Base-by-base conservation (phyloP, 2,797 vertebrate species). In the Trematocara caparti region DNA sequence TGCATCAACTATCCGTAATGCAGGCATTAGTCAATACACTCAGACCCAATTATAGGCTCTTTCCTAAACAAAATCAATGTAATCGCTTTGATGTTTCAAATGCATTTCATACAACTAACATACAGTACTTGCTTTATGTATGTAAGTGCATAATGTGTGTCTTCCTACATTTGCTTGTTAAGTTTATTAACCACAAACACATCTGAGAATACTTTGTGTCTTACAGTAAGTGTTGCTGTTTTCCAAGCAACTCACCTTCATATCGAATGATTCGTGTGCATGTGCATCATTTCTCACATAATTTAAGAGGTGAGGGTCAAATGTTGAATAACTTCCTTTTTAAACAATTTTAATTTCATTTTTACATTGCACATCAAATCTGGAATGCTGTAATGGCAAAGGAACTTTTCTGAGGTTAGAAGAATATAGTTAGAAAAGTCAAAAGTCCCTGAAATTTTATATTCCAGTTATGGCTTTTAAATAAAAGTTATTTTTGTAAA, bases 31-130 rank as follows among this genome's bases (percentile, higher is more conserved):
- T 95, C 94, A 90, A 94, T 95, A 93, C 81, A 79, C 84, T 92
- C 90, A 91, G 87, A 92, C 78, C 92, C 84, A 93, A 95, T 96
- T 96, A 96, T 88, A 79, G 79, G 78, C 57, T 89, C 49, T 75
- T 90, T 87, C 82, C 77, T 90, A 83, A 72, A 80, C 45, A 78
- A 57, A 71, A 76, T 81, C 79, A 71, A 72, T 77, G 53, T 88
- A 85, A 91, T 92, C 43, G 21, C 78, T 85, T 87, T 88, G 83
- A 69, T 57, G 86, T 86, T 86, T 79, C 76, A 75, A 43, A 91
- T 55, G 57, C 55, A 91, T 86, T 90, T 92, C 73, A 89, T 86
- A 84, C 24, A 88, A 36, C 69, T 82, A 79, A 84, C 66, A 87
- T 76, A 76, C 50, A 51, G 57, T 36, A 38, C n/a, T 34, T 45